These are phyloP conservation scores for Lasioglossum lativentre DNA, from an alignment of 2,888 invertebrate genomes.

Conservation along the genomic window DNA sequence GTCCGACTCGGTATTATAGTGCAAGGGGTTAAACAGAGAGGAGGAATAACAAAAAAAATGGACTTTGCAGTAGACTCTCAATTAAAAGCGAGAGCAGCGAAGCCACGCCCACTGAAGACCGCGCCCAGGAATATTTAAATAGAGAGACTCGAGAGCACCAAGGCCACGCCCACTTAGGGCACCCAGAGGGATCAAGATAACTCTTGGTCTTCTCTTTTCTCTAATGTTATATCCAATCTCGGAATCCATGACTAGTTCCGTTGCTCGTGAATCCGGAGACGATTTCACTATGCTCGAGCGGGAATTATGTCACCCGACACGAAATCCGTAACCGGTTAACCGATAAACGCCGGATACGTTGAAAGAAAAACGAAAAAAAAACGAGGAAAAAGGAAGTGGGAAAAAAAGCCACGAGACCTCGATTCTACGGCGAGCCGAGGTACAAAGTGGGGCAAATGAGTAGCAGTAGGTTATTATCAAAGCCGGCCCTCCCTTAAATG, in stretches of 20 bases:
- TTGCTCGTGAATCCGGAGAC: constrained; percentile 7
- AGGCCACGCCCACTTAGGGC: not conserved
- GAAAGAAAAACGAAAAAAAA: not conserved
- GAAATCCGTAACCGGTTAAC: constrained; percentile 71
- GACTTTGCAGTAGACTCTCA: not conserved
- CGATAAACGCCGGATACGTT: constrained; percentile 59
- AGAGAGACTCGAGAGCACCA: not conserved
- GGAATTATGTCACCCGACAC: constrained; percentile 61
- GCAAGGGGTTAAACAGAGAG: too few species aligned
- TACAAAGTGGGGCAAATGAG: constrained; percentile 72
- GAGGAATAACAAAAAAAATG: not conserved
- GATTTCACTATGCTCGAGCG: constrained; percentile 36
- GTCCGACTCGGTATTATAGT: too few species aligned
- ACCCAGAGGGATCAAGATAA: not conserved
- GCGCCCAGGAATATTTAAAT: not conserved
- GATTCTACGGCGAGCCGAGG: constrained; percentile 53
- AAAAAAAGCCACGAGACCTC: constrained; percentile 62
- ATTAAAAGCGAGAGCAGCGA: not conserved
- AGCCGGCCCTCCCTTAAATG: constrained; percentile 73
- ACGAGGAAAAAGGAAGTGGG: not conserved
- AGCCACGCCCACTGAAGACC: not conserved
- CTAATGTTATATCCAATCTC: not conserved
- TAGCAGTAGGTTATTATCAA: constrained; percentile 72
- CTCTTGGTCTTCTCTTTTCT: not conserved
- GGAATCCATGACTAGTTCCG: not conserved